A percentile compares a stretch with the other conserved stretches of the same genome.
These are phyloP conservation scores for Chrysomela aeneicollis DNA, from an alignment of 2,888 invertebrate genomes.

Conservation along the genomic window DNA sequence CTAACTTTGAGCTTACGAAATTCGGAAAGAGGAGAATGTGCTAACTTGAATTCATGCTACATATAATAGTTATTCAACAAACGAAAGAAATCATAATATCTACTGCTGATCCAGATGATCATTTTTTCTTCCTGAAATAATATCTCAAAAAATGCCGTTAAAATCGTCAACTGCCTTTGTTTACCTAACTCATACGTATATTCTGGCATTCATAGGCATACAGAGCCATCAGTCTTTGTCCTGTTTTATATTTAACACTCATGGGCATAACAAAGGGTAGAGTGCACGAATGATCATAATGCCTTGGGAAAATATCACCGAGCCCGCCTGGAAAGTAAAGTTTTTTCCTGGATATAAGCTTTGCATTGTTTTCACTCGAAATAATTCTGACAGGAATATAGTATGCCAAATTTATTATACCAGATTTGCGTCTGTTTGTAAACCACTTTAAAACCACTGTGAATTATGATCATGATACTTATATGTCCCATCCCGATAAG, in stretches of 20 bases:
- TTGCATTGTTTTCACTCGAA: conserved; percentile 2
- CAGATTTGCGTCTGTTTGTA: not conserved
- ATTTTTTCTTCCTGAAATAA: conserved; percentile 4
- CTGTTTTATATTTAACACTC: conserved; percentile 31
- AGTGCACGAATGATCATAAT: conserved; percentile 28
- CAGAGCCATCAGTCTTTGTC: conserved; percentile 30
- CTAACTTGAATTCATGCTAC: no score
- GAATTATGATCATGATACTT: no score
- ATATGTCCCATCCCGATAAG: no score
- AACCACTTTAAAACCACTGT: no score
- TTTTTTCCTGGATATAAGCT: conserved; percentile 12
- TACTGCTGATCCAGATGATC: no score
- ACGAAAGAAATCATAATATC: no score
- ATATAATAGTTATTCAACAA: no score
- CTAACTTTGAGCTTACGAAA: not conserved
- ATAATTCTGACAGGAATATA: not conserved
- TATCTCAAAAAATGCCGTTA: conserved; percentile 1
- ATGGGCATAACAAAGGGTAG: conserved; percentile 25
- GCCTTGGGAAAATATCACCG: conserved; percentile 23
- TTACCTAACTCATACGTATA: conserved; percentile 22
- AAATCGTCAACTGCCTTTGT: conserved; percentile 26
- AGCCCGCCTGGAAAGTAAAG: conserved; percentile 2
- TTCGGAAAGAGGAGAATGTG: no score
- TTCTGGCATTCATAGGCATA: conserved; percentile 18
- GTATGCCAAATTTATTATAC: not conserved